Conservation (phyloP, 2,113 vertebrate species). For the Euleptes europaea region DNA sequence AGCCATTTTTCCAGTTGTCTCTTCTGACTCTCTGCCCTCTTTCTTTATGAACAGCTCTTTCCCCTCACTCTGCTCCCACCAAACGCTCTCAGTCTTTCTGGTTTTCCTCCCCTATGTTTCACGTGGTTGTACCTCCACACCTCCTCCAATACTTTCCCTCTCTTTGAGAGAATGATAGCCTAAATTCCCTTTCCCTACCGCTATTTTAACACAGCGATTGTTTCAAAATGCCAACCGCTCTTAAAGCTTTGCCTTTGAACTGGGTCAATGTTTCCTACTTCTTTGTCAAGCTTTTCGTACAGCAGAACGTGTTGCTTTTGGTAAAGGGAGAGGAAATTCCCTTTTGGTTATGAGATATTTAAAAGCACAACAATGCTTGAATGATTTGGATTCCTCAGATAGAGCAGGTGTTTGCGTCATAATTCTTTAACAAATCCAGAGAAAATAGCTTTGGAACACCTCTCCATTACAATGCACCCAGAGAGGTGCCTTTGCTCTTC, state of each 20-base stretch:
- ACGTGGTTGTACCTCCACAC: background rate
- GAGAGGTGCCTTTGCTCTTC: too few relatives aligned
- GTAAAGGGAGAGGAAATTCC: background rate
- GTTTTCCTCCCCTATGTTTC: background rate
- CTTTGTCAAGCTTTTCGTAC: background rate
- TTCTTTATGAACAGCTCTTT: background rate
- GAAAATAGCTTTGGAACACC: too few relatives aligned
- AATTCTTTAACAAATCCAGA: background rate
- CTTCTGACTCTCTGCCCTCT: background rate
- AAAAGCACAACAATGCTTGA: background rate
- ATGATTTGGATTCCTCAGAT: background rate
- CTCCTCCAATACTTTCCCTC: background rate
- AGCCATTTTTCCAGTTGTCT: background rate
- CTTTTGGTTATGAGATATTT: background rate
- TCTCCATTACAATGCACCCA: too few relatives aligned
- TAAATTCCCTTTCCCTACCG: background rate
- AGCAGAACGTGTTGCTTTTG: background rate
- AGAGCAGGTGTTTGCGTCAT: background rate
- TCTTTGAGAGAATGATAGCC: background rate
- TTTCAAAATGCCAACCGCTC: background rate
- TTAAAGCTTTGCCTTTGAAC: background rate
- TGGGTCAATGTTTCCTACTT: background rate
- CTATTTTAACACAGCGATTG: background rate
- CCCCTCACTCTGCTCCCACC: background rate
- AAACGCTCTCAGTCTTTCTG: background rate